Evolutionary conservation across 2,797 vertebrate species (phyloP).

Genomic region (Thamnophis elegans): DNA sequence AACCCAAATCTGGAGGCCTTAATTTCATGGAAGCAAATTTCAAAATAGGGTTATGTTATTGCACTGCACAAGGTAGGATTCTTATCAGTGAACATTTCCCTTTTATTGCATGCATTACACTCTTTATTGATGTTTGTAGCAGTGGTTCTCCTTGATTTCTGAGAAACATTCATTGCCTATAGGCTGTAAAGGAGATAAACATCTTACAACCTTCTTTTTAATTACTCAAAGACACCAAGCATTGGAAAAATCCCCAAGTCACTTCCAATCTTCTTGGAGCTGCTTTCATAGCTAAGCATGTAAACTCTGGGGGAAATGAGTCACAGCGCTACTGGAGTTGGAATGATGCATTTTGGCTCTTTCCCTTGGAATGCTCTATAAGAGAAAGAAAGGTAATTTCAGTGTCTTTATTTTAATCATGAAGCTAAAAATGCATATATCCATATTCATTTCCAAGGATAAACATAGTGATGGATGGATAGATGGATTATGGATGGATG

Average conservation of each 20-base stretch:
- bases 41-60: background rate
- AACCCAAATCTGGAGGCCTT: background rate
- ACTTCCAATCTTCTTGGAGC: conserved; percentile 34
- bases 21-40: background rate
- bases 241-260: background rate
- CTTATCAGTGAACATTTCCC: conserved; percentile 6
- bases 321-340: conserved; percentile 26
- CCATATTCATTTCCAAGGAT: background rate
- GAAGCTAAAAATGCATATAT: background rate
- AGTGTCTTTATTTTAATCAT: background rate
- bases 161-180: background rate
- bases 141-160: conserved; percentile 2
- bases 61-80: conserved; percentile 18
- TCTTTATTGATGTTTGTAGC: background rate
- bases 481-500: too few relatives aligned
- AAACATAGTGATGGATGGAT: background rate
- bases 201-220: conserved; percentile 25
- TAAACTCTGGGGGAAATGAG: background rate
- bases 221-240: conserved; percentile 36
- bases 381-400: background rate
- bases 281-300: conserved; percentile 37
- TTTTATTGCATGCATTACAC: conserved; percentile 5
- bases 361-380: background rate
- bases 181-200: conserved; percentile 24
- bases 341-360: conserved; percentile 37